phyloP scores from a whole-genome alignment of 2,797 vertebrate genomes.

The Microtus agrestis region DNA sequence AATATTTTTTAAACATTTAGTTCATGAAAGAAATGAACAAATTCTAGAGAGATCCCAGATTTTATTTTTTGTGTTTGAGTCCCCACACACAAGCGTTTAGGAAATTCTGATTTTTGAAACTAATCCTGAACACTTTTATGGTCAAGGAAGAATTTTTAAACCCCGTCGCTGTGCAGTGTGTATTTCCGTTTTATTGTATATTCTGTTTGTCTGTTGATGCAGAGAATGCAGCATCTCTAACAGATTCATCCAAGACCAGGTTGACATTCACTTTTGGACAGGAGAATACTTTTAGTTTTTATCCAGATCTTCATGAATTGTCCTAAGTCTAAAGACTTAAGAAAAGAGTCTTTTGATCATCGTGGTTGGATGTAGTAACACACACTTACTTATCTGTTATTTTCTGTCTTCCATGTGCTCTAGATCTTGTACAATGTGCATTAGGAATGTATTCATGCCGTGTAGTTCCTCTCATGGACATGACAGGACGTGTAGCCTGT shows the following conservation, averaged over 20 bases:
- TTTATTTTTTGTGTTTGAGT: slow-evolving; percentile 57
- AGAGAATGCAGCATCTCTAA: not conserved
- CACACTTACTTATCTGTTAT: slow-evolving; percentile 37
- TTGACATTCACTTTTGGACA: not conserved
- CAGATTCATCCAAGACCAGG: not conserved
- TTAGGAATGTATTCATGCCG: not conserved
- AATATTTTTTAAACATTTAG: not conserved
- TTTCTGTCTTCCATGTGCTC: not conserved
- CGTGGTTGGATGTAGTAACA: not conserved
- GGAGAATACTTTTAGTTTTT: slow-evolving; percentile 30
- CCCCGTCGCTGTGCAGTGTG: not conserved
- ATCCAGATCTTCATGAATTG: slow-evolving; percentile 2
- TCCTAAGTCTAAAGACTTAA: not conserved
- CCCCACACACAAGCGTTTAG: slow-evolving; percentile 9
- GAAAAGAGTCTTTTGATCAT: not conserved
- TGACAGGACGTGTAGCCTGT: not conserved
- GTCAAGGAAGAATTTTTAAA: slow-evolving; percentile 27
- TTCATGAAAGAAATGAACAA: not conserved
- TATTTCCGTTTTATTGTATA: not conserved
- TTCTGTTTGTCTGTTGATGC: slow-evolving; percentile 36
- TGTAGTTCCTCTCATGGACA: not conserved
- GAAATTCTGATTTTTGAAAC: slow-evolving; percentile 66
- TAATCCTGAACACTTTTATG: slow-evolving; percentile 3
- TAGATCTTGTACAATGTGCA: not conserved
- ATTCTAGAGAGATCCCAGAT: slow-evolving; percentile 6